Evolutionary conservation across 2,113 vertebrate genomes (phyloP), one percentile per base, ranked within the genome.

Genomic region (Paraplagusia blochii): DNA sequence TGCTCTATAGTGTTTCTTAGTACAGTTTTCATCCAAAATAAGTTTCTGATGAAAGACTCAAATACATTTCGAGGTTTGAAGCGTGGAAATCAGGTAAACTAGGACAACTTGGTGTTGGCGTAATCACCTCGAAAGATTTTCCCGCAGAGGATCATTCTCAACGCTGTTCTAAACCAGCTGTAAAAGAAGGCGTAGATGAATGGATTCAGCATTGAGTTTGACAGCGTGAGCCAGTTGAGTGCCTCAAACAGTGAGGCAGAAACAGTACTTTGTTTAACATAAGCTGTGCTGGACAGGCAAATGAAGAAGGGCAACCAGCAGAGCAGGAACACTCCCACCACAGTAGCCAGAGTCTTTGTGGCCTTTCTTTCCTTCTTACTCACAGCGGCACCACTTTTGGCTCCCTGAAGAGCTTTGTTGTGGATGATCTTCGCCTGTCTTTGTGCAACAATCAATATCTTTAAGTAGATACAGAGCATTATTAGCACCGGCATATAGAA

Each of bases 401-500:
- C 22, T 18, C 12, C 33, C 46, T 46, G 44, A 17, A 9, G 4
- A 11, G 9, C 22, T 8, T 11, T 34, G 38, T 11, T 74, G 17
- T 69, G 66, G 39, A 79, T 71, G 46, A 43, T 18, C 14, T 16
- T n/a, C 1, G 19, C 66, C 34, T 79, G 76, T 42, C 11, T 75
- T 7, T 54, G 44, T 9, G 66, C 76, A 5, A 78, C 70, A 40
- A 59, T 46, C 11, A 66, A 63, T 34, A 78, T 74, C 11, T 70
- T 78, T 0, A 78, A 13, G 18, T 74, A 71, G 12, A 79, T 55
- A 22, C 53, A 44, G 2, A 74, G 14, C 63, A 74, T 74, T 16
- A 70, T 9, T 0, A 74, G 6, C 4, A 33, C 57, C 18, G 75
- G 69, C 7, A 66, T 7, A 16, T 73, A 73, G 50, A 77, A 73